Percentiles rank a stretch among this genome's conserved stretches.
phyloP scores from a whole-genome alignment of 2,888 invertebrate genomes.

The Stenichneumon culpator region DNA sequence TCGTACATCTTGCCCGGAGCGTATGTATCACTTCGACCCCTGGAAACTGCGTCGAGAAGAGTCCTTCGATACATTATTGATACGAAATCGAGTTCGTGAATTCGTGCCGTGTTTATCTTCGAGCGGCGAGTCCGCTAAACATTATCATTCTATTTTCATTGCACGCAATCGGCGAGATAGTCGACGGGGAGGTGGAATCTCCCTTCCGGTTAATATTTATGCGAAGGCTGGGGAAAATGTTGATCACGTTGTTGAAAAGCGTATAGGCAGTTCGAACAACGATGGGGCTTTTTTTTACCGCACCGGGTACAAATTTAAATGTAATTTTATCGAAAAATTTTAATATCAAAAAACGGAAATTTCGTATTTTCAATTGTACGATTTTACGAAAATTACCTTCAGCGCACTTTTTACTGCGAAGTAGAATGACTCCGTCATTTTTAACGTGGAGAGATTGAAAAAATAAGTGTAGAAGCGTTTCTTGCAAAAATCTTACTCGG shows the following conservation, averaged over 20 bases:
- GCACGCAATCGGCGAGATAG: conserved; percentile 25
- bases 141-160: conserved; percentile 47
- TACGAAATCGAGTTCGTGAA: conserved; percentile 45
- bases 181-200: conserved; percentile 1
- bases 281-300: too few species aligned
- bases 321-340: too few species aligned
- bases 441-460: too few species aligned
- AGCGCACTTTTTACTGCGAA: too few species aligned
- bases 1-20: conserved; percentile 17
- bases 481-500: too few species aligned
- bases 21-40: conserved; percentile 10
- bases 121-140: not conserved
- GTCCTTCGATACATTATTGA: conserved; percentile 34
- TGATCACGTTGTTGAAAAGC: not conserved
- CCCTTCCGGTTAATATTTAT: conserved; percentile 29
- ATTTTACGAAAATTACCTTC: too few species aligned
- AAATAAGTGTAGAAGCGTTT: too few species aligned
- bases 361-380: too few species aligned
- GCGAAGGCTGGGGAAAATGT: not conserved
- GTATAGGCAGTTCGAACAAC: not conserved
- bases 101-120: conserved; percentile 9
- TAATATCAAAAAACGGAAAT: too few species aligned
- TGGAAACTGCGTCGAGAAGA: not conserved
- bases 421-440: too few species aligned
- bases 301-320: too few species aligned